Evolutionary conservation across 2,113 vertebrate genomes (phyloP).

Genomic region (Abramis brama): DNA sequence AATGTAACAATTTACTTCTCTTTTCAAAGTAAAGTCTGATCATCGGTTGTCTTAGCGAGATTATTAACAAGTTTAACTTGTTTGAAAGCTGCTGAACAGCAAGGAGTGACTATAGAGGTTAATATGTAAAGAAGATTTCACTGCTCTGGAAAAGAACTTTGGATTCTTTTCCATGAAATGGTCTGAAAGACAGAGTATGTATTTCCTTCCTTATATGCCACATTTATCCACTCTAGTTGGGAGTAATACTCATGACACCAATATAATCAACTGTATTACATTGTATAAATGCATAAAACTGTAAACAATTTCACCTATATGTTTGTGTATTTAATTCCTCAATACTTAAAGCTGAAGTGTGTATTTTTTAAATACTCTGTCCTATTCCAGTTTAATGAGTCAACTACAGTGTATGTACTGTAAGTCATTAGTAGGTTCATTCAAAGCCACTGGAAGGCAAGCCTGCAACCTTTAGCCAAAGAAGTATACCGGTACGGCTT

Average conservation of each 20-base stretch:
- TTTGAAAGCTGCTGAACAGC: not conserved
- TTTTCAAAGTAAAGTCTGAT: not conserved
- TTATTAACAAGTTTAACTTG: conserved; percentile 16
- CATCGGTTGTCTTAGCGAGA: not conserved
- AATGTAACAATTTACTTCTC: not conserved
- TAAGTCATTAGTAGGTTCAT: not conserved
- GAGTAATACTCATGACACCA: not conserved
- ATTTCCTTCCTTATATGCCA: not conserved
- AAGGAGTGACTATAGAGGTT: conserved; percentile 6
- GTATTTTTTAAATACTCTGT: not conserved
- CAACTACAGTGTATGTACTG: not conserved
- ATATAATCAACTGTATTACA: not conserved
- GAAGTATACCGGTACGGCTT: too few species aligned
- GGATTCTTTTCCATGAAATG: not conserved
- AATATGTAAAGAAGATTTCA: not conserved
- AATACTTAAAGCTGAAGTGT: not conserved
- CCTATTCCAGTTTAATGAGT: not conserved
- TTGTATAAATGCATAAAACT: not conserved
- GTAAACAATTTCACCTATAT: not conserved
- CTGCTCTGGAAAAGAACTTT: conserved; percentile 13
- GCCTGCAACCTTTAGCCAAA: too few species aligned
- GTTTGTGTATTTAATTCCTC: not conserved
- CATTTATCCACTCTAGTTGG: not conserved
- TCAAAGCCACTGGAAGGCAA: too few species aligned
- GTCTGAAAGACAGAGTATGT: not conserved